Percentiles rank a stretch among this genome's conserved stretches.
These are phyloP conservation scores for Lathamus discolor DNA, from an alignment of 2,113 vertebrate genomes.

Conservation along the genomic window DNA sequence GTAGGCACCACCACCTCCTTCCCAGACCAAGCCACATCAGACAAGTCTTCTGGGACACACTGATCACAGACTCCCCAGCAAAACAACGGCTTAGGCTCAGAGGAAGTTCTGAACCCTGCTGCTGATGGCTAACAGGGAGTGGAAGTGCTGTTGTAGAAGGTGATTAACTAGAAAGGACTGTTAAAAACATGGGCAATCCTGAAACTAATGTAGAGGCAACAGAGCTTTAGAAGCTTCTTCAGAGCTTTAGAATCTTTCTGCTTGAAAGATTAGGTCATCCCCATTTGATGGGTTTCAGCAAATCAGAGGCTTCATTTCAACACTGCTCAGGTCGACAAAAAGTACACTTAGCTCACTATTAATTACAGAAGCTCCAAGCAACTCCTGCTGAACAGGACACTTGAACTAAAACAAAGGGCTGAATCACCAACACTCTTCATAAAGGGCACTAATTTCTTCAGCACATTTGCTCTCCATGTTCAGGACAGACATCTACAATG, in stretches of 20 bases:
- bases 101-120: not conserved
- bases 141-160: not conserved
- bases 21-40: not conserved
- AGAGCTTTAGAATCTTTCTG: no score
- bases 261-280: slow-evolving; percentile 20
- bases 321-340: not conserved
- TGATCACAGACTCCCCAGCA: not conserved
- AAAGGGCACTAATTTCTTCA: not conserved
- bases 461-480: not conserved
- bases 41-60: not conserved
- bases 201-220: not conserved
- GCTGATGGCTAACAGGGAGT: not conserved
- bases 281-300: slow-evolving; percentile 19
- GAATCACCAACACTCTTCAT: not conserved
- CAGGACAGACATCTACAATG: not conserved
- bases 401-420: not conserved
- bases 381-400: slow-evolving; percentile 34
- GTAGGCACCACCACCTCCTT: not conserved
- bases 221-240: not conserved
- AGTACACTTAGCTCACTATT: slow-evolving; percentile 5
- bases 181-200: slow-evolving; percentile 1
- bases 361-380: slow-evolving; percentile 43
- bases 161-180: slow-evolving; percentile 4
- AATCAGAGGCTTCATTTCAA: slow-evolving; percentile 32
- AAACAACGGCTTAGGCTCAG: not conserved